Conservation (phyloP, 2,797 vertebrate genomes). For the Peromyscus attwateri region DNA sequence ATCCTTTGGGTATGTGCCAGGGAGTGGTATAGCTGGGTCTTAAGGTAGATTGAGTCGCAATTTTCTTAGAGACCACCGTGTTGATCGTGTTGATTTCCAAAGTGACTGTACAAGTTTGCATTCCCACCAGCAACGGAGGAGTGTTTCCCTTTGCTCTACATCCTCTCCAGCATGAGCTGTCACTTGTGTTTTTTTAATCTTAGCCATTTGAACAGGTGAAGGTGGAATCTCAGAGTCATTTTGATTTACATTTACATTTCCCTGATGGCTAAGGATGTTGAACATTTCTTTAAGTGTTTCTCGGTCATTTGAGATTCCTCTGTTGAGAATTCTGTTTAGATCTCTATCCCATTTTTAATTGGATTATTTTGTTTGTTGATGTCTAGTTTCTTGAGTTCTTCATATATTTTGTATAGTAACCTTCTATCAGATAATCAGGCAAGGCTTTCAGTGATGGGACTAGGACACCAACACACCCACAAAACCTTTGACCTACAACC, state of each 20-base stretch:
- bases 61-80: not conserved
- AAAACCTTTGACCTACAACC: not conserved
- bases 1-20: not conserved
- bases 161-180: not conserved
- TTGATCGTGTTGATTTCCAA: not conserved
- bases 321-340: not conserved
- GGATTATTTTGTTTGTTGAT: not conserved
- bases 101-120: not conserved
- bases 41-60: not conserved
- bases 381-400: not conserved
- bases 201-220: not conserved
- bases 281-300: not conserved
- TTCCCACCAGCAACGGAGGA: not conserved
- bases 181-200: not conserved
- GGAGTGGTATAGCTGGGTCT: not conserved
- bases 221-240: not conserved
- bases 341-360: not conserved
- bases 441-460: no score
- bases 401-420: not conserved
- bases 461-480: not conserved
- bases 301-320: not conserved
- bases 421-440: not conserved
- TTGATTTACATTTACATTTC: not conserved
- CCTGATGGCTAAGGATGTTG: not conserved
- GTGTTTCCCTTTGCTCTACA: not conserved